Evolutionary conservation across 2,888 invertebrate species (phyloP), one percentile per base, ranked within the genome.

Genomic region (Thera britannica): DNA sequence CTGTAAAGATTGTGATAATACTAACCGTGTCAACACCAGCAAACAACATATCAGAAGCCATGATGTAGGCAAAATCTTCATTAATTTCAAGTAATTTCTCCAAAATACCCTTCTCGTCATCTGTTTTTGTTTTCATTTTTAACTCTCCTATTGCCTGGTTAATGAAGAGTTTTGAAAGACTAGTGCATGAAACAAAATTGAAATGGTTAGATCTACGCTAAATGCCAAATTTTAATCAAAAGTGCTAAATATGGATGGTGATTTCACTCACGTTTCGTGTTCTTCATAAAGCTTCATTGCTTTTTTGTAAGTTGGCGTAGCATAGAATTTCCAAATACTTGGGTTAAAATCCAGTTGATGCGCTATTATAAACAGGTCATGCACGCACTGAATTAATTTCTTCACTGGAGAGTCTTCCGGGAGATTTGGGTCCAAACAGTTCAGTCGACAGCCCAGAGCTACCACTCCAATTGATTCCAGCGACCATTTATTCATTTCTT

Each of bases 11-110:
- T 38, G 3, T 38, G 38, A 3, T 4, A 41, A 12, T 11, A 44
- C 76, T 90, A 85, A 97, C 96, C 68, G 96, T 96, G 83, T 96
- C 96, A 23, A 96, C 92, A 58, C 96, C 96, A 49, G 95, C 96
- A 56, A 95, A 89, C 52, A 96, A 76, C 94, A 96, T 94, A 76
- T 96, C 96, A 69, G 94, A 85, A 2, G 95, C 95, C 94, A 96
- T 95, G 23, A 95, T 93, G 34, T 94, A 79, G 0, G 96, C 96
- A 3, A 94, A 85, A 62, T 94, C 85, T 73, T 93, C 90, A 77
- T 96, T 94, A 5, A 94, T 90, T 62, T 90, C 90, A 0, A 95
- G 79, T 44, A 96, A 80, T 75, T 95, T 95, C 78, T 96, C 95
- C 69, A 96, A 83, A 57, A 96, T 88, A 73, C 96, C 95, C 65